Evolutionary conservation across 2,113 vertebrate genomes (phyloP).

Genomic region (Epinephelus fuscoguttatus): DNA sequence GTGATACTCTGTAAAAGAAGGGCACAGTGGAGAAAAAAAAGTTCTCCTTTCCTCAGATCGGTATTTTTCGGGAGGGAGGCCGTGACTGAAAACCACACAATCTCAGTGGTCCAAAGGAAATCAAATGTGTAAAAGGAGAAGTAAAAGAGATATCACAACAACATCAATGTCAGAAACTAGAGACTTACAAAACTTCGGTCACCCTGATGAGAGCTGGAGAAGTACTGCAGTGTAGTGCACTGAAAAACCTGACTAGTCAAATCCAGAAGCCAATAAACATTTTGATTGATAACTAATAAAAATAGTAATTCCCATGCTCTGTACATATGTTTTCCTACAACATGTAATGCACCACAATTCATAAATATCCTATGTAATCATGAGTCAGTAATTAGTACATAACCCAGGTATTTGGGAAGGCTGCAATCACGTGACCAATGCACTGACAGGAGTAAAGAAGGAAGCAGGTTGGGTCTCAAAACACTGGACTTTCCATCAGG

Average conservation of each 20-base stretch:
- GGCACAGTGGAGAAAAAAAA: not conserved
- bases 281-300: not conserved
- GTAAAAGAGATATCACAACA: not conserved
- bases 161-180: not conserved
- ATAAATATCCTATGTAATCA: no score
- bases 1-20: constrained; percentile 13
- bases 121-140: not conserved
- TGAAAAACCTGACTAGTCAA: not conserved
- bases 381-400: no score
- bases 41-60: not conserved
- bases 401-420: no score
- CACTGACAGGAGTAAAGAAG: no score
- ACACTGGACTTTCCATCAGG: no score
- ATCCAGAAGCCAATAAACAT: not conserved
- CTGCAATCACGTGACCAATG: no score
- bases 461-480: no score
- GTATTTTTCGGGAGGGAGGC: not conserved
- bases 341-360: no score
- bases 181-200: not conserved
- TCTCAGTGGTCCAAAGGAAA: not conserved
- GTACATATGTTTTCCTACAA: no score
- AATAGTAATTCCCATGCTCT: no score
- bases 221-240: not conserved
- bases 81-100: not conserved
- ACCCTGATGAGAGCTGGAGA: not conserved